Evolutionary conservation across 2,113 vertebrate species (phyloP).

Genomic region (Eonycteris spelaea): DNA sequence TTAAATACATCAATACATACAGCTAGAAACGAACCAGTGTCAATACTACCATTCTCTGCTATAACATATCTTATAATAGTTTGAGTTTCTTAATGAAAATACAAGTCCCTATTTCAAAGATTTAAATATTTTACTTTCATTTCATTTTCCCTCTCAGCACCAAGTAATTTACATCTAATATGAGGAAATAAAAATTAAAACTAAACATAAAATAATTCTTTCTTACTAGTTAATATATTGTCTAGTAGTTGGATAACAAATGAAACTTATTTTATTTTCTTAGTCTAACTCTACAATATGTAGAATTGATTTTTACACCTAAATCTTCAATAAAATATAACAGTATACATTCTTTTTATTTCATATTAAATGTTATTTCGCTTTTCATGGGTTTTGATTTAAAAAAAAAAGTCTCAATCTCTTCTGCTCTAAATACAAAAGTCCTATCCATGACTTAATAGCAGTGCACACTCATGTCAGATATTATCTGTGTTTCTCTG

Average conservation of each 20-base stretch:
- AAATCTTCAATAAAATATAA: background rate
- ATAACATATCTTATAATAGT: background rate
- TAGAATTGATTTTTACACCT: background rate
- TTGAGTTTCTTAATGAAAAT: slow-evolving; percentile 8
- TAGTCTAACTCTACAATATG: background rate
- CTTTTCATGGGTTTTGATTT: background rate
- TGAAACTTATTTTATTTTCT: background rate
- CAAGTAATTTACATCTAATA: background rate
- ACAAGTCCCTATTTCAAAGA: slow-evolving; percentile 6
- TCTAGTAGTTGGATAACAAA: background rate
- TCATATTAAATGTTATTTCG: background rate
- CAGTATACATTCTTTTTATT: background rate
- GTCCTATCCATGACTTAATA: background rate
- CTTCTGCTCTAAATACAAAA: background rate
- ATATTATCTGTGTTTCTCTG: background rate
- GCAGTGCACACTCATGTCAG: background rate
- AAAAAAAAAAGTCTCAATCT: background rate
- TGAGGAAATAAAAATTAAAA: background rate
- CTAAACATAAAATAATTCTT: background rate
- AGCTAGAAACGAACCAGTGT: background rate
- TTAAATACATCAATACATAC: background rate
- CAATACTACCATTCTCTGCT: background rate
- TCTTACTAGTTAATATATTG: background rate
- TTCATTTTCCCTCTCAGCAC: background rate
- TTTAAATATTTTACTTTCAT: slow-evolving; percentile 3